A percentile compares a stretch with the other conserved stretches of the same genome.
These are phyloP conservation scores for Dendronephthya gigantea DNA, from an alignment of 64 coral and sea anemone species.

Conservation along the genomic window DNA sequence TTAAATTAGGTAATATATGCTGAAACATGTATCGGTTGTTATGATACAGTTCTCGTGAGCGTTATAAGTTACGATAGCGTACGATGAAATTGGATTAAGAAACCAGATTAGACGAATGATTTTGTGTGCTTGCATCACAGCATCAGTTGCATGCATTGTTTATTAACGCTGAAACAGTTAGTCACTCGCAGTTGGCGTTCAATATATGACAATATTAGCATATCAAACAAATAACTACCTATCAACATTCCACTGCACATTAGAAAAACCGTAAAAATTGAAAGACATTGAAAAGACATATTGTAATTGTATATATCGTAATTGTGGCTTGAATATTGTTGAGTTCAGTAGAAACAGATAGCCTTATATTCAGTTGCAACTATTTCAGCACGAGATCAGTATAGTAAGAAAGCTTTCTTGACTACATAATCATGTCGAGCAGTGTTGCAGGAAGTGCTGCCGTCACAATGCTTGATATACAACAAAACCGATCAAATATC, in stretches of 20 bases:
- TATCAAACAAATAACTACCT: not conserved
- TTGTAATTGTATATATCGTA: not conserved
- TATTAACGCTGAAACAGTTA: not conserved
- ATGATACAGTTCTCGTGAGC: too few species aligned
- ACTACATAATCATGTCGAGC: not conserved
- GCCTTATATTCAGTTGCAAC: not conserved
- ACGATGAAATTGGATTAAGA: too few species aligned
- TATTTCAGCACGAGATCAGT: too few species aligned
- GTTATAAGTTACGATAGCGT: too few species aligned
- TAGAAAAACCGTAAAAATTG: not conserved
- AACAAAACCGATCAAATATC: not conserved
- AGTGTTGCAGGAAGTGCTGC: not conserved
- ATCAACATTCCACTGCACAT: not conserved
- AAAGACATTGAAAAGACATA: not conserved
- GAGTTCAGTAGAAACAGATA: not conserved
- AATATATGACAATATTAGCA: not conserved
- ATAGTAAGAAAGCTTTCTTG: not conserved
- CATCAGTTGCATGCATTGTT: not conserved
- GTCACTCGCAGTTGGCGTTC: not conserved
- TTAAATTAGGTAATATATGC: too few species aligned
- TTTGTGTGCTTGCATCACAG: too few species aligned
- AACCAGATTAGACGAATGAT: too few species aligned
- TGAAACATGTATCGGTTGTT: too few species aligned
- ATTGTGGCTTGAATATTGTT: not conserved
- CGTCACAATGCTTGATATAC: not conserved